These are phyloP conservation scores for Sphenopsis melanotis DNA, from an alignment of 2,797 vertebrate species.

Conservation along the genomic window DNA sequence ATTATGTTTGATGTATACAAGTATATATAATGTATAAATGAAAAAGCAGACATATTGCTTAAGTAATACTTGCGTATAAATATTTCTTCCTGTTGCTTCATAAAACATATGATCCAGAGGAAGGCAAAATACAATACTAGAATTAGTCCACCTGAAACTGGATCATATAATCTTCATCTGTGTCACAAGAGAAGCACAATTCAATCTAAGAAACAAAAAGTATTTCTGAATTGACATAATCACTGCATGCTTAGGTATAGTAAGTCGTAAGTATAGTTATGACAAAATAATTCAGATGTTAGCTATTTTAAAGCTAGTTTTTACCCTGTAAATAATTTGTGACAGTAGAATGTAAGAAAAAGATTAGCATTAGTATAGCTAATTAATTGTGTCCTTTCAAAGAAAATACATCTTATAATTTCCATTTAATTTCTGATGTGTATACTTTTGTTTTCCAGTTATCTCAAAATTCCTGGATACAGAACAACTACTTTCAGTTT, in stretches of 20 bases:
- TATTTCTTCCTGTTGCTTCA: neutral
- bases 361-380: neutral
- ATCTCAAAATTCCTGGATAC: constrained; percentile 93
- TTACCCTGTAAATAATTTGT: neutral
- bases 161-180: neutral
- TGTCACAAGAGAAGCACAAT: neutral
- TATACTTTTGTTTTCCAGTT: constrained; percentile 75
- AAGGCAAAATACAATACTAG: neutral
- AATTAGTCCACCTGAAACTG: neutral
- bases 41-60: neutral
- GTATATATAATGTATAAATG: neutral
- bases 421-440: neutral
- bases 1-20: neutral
- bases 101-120: neutral
- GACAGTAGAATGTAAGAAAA: neutral
- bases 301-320: neutral
- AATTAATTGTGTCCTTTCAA: neutral
- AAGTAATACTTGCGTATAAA: neutral
- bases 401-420: neutral
- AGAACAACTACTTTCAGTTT: constrained; percentile 93
- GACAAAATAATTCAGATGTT: neutral
- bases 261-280: neutral
- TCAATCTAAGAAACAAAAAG: neutral
- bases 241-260: neutral
- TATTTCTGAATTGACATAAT: neutral